A percentile compares a stretch with the other conserved stretches of the same genome.
These are phyloP conservation scores for Archips xylosteana DNA, from an alignment of 2,888 invertebrate genomes.

Conservation along the genomic window DNA sequence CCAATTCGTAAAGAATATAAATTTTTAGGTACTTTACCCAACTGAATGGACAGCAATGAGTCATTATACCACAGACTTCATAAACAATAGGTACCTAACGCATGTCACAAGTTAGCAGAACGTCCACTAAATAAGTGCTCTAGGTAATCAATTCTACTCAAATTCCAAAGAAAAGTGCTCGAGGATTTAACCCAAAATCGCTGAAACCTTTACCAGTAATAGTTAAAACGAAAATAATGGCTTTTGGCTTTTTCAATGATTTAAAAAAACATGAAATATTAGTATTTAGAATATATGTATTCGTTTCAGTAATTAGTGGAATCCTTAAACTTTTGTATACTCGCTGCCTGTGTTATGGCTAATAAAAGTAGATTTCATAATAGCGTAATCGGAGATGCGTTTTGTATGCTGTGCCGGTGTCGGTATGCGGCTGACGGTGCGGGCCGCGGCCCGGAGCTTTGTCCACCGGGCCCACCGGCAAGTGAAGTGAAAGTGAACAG, in stretches of 20 bases:
- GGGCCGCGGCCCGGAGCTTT: conserved; percentile 27
- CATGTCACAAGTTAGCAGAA: conserved; percentile 3
- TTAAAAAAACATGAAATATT: not conserved
- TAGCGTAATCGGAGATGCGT: conserved; percentile 31
- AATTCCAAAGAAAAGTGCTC: not conserved
- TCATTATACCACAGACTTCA: not conserved
- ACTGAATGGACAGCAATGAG: conserved; percentile 11
- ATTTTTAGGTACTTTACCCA: conserved; percentile 15
- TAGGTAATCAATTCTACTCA: not conserved
- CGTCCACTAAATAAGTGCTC: not conserved
- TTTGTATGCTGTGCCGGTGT: conserved; percentile 9
- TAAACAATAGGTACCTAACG: not conserved
- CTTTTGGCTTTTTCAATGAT: too few species aligned
- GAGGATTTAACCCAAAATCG: not conserved
- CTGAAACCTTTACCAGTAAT: not conserved
- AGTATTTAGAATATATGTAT: not conserved
- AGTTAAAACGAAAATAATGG: too few species aligned
- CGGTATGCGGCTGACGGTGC: conserved; percentile 37
- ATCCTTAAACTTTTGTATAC: not conserved
- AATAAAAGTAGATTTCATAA: conserved; percentile 32
- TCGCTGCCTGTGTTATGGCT: conserved; percentile 8
- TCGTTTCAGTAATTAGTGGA: not conserved
- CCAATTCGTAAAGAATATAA: conserved; percentile 8
- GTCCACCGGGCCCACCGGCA: conserved; percentile 61
- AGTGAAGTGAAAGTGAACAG: conserved; percentile 83